A percentile compares a stretch with the other conserved stretches of the same genome.
Conservation (phyloP, 2,797 vertebrate species). For the Bryconaethiops microstoma region DNA sequence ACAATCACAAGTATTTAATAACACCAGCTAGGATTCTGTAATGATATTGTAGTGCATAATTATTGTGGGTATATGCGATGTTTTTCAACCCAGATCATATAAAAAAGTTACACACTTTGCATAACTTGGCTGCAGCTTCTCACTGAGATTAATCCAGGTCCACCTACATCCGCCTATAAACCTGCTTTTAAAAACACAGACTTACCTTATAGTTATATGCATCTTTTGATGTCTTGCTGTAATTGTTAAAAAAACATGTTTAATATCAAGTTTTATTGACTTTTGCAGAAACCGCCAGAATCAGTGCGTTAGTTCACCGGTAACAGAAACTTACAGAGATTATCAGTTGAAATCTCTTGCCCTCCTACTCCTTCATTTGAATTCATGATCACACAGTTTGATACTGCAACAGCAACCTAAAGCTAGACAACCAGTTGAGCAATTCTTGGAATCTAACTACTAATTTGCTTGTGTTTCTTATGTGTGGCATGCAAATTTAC, state of each 20-base stretch:
- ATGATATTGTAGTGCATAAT: neutral
- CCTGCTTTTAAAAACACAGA: neutral
- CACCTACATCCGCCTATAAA: neutral
- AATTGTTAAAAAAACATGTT: neutral
- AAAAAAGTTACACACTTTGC: neutral
- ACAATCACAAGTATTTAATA: neutral
- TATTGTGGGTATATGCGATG: neutral
- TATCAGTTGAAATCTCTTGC: neutral
- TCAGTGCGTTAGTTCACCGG: neutral
- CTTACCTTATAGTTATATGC: neutral
- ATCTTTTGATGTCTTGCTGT: neutral
- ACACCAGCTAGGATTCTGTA: neutral
- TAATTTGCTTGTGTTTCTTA: neutral
- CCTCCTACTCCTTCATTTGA: neutral
- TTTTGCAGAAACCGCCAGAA: neutral
- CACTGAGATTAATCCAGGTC: neutral
- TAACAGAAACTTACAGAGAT: neutral
- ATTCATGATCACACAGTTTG: neutral
- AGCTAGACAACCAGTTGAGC: neutral
- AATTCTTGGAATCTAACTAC: neutral
- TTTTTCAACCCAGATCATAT: neutral
- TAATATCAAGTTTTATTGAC: neutral
- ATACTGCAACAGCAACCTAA: neutral
- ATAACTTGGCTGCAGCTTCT: neutral
- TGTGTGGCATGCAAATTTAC: neutral